These are phyloP conservation scores for Rhopalosiphum padi DNA, from an alignment of 1,140 invertebrate species.

Conservation along the genomic window DNA sequence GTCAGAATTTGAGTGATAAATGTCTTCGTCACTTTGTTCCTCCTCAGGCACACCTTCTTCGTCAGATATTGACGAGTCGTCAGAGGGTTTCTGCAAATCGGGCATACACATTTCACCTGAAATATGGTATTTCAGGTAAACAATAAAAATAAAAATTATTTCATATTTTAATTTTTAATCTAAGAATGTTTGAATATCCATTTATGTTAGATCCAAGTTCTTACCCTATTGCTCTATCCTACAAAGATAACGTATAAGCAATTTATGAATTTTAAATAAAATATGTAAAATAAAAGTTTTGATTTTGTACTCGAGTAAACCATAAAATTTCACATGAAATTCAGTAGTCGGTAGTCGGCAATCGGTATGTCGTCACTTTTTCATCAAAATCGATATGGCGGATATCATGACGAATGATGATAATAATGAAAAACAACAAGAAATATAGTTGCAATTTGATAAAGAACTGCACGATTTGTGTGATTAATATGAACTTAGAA, in stretches of 20 bases:
- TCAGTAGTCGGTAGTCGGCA: background rate
- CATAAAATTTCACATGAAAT: background rate
- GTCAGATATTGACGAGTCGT: conserved; percentile 28
- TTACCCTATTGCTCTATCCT: background rate
- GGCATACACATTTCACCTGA: conserved; percentile 52
- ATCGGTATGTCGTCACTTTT: background rate
- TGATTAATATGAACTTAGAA: conserved; percentile 21
- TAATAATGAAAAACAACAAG: background rate
- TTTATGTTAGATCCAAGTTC: background rate
- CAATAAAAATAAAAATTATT: background rate
- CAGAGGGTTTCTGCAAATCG: background rate
- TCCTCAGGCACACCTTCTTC: background rate
- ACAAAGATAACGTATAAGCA: background rate
- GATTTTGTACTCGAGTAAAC: background rate
- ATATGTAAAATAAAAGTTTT: background rate
- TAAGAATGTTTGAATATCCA: background rate
- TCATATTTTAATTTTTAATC: background rate
- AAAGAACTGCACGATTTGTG: background rate
- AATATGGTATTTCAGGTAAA: background rate
- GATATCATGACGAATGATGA: background rate
- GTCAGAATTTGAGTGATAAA: background rate
- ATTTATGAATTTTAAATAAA: background rate
- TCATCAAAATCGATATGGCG: background rate
- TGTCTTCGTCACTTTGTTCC: background rate
- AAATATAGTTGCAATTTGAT: background rate